Conservation (phyloP, 1,140 invertebrate genomes). For the Dreissena polymorpha region DNA sequence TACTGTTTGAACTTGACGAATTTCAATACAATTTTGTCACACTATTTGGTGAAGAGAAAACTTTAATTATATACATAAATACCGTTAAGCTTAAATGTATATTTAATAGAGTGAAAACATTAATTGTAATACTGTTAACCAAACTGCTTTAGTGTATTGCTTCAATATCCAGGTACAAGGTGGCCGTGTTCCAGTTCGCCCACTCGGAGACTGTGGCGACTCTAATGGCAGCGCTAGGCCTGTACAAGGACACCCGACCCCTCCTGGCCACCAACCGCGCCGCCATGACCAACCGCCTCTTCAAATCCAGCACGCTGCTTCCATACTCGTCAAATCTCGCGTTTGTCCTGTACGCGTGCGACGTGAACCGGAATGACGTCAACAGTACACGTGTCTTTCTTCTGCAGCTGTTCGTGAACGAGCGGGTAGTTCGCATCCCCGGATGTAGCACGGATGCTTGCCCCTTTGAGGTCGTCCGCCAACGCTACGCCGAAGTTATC, state of each 20-base stretch:
- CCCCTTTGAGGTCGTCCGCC: neutral
- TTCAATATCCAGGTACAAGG: slow-evolving; percentile 14
- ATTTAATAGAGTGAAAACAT: too few relatives aligned
- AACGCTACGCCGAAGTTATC: slow-evolving; percentile 1
- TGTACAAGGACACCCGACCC: slow-evolving; percentile 85
- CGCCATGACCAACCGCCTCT: slow-evolving; percentile 82
- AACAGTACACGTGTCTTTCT: neutral
- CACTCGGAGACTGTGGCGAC: slow-evolving; percentile 92
- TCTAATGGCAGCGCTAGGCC: slow-evolving; percentile 86
- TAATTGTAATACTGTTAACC: too few relatives aligned
- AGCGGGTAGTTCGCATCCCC: slow-evolving; percentile 4
- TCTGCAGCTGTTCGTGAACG: slow-evolving; percentile 18
- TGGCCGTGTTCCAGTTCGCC: slow-evolving; percentile 85
- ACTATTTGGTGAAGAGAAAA: too few relatives aligned
- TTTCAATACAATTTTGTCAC: too few relatives aligned
- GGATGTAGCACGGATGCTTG: slow-evolving; percentile 1
- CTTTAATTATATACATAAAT: too few relatives aligned
- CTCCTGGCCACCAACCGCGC: slow-evolving; percentile 84
- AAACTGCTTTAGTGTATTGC: neutral
- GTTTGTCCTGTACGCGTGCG: slow-evolving; percentile 85
- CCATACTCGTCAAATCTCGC: slow-evolving; percentile 91
- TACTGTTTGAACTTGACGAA: too few relatives aligned
- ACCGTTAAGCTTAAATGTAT: too few relatives aligned
- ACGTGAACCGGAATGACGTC: neutral
- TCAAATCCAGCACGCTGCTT: slow-evolving; percentile 88